Evolutionary conservation across 2,113 vertebrate species (phyloP), one percentile per base, ranked within the genome.

Genomic region (Mastomys natalensis): DNA sequence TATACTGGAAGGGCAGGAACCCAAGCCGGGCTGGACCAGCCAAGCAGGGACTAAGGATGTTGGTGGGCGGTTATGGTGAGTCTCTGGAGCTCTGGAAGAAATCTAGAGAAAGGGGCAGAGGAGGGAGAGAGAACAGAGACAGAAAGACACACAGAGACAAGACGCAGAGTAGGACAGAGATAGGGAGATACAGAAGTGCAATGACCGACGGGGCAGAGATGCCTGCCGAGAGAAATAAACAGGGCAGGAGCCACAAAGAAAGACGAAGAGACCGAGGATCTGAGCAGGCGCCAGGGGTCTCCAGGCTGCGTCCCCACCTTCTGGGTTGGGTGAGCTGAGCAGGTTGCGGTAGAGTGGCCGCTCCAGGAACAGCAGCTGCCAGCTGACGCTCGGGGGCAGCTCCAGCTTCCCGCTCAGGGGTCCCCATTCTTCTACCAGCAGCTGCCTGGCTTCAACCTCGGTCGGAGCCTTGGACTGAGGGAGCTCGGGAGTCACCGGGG

Each of bases 281-380:
- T 4, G 13, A 21, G 82, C 5, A 21, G 82, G 22, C 6, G 5
- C 17, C 5, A 1, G 0, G 12, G 4, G 53, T 31, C 16, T 2
- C 60, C 89, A 15, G 13, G 45, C 45, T 58, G 68, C 5, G 4
- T 15, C 9, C 91, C 70, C 96, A 99, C 99, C 99, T 96, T 98
- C 97, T 58, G 99, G 99, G n/a, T 98, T 95, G 12, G 99, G 98
- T 96, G 99, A 99, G 94, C 91, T 98, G 96, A 99, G 98, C 3
- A 99, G 89, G 93, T 99, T 99, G 77, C 99, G 98, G 73, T 98
- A 97, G 40, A 99, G 97, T 1, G 99, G 99, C 51, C 98, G 98
- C 55, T 97, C 98, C 77, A 98, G 97, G 31, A 97, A 98, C 7
- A 99, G 97, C 6, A 96, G 73, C 97, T 97, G 98, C 99, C 99